Percentiles rank a stretch among this genome's conserved stretches.
Conservation (phyloP, 2,113 vertebrate genomes). For the Aphyosemion australe region DNA sequence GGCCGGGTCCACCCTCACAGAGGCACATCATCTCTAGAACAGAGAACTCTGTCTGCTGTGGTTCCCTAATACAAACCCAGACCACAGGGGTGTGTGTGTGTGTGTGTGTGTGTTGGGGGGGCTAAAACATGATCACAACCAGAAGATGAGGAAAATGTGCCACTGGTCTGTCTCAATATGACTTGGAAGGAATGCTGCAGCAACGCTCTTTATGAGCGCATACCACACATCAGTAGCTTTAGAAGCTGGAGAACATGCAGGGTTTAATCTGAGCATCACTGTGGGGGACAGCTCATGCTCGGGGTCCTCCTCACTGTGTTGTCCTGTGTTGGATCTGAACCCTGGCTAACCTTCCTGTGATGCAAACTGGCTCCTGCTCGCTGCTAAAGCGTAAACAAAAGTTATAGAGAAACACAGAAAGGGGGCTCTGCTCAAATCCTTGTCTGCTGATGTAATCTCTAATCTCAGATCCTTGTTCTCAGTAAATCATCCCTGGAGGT, state of each 20-base stretch:
- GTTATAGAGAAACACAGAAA: constrained; percentile 44
- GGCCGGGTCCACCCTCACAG: constrained; percentile 48
- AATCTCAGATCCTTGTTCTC: constrained; percentile 67
- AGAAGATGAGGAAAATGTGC: constrained; percentile 40
- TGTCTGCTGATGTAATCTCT: constrained; percentile 69
- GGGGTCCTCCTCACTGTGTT: constrained; percentile 50
- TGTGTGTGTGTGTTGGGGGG: neutral
- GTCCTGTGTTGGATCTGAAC: constrained; percentile 58
- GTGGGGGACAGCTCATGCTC: constrained; percentile 41
- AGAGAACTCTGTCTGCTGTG: constrained; percentile 64
- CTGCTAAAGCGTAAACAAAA: constrained; percentile 65
- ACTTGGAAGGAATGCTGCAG: constrained; percentile 36
- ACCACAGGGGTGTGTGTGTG: neutral
- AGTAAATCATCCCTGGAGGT: constrained; percentile 61
- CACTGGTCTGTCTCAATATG: constrained; percentile 42
- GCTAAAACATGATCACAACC: constrained; percentile 30
- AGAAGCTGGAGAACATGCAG: constrained; percentile 39
- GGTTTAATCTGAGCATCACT: constrained; percentile 44
- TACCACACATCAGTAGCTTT: constrained; percentile 44
- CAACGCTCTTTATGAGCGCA: constrained; percentile 42
- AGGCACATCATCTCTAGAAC: constrained; percentile 33
- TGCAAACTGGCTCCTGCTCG: constrained; percentile 61
- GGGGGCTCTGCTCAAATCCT: constrained; percentile 53
- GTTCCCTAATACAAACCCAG: constrained; percentile 57
- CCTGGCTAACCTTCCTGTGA: constrained; percentile 67